Evolutionary conservation across 2,113 vertebrate species (phyloP).

Genomic region (Pogona vitticeps): DNA sequence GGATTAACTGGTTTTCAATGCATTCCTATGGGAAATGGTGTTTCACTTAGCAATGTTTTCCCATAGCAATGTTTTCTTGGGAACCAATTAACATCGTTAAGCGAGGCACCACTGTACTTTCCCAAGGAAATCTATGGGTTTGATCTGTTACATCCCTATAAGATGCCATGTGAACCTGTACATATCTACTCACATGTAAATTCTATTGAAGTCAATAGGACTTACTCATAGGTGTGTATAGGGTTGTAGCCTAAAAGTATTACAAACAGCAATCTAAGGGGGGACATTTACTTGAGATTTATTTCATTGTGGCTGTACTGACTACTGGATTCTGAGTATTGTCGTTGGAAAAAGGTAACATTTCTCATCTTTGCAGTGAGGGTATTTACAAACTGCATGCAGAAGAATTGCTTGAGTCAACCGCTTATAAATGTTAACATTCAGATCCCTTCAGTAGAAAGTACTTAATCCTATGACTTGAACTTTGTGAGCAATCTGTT

Average conservation of each 20-base stretch:
- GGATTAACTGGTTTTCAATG: too few species aligned
- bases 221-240: not conserved
- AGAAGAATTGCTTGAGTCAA: not conserved
- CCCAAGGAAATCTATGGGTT: not conserved
- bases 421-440: not conserved
- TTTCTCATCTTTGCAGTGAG: not conserved
- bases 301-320: too few species aligned
- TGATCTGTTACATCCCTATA: not conserved
- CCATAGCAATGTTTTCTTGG: too few species aligned
- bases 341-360: too few species aligned
- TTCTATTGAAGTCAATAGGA: too few species aligned
- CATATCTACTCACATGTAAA: not conserved
- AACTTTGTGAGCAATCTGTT: not conserved
- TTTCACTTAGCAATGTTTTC: too few species aligned
- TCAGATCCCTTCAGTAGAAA: not conserved
- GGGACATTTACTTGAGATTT: too few species aligned
- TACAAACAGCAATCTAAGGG: too few species aligned
- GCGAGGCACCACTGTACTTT: not conserved
- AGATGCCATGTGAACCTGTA: not conserved
- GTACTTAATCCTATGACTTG: not conserved
- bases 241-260: too few species aligned
- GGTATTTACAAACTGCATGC: rapidly evolving
- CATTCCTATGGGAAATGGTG: too few species aligned
- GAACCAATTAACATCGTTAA: too few species aligned
- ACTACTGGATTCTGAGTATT: too few species aligned